Percentiles rank a stretch among this genome's conserved stretches.
These are phyloP conservation scores for Sylvilagus floridanus DNA, from an alignment of 2,797 vertebrate genomes.

Conservation along the genomic window DNA sequence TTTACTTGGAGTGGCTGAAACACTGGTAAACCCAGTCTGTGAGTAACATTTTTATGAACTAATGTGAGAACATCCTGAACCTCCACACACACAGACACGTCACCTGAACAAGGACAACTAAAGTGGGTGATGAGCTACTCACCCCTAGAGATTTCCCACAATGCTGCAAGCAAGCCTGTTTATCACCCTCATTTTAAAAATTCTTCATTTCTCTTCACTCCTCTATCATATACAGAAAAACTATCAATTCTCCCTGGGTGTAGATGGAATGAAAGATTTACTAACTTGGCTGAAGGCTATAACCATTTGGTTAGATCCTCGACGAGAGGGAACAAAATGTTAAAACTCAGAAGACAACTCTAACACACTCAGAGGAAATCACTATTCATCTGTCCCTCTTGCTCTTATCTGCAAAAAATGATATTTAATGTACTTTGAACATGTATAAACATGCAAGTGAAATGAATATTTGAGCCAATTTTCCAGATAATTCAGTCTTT, in stretches of 20 bases:
- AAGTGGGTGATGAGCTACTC: not conserved
- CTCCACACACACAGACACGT: not conserved
- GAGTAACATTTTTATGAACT: slow-evolving; percentile 82
- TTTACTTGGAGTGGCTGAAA: slow-evolving; percentile 95
- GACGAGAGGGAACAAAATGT: not conserved
- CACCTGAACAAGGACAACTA: slow-evolving; percentile 66
- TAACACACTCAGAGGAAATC: not conserved
- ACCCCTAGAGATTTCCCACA: not conserved
- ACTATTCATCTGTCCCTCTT: not conserved
- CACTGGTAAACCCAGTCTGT: slow-evolving; percentile 94
- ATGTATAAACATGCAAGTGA: slow-evolving; percentile 66
- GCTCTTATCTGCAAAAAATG: slow-evolving; percentile 3
- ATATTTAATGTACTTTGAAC: slow-evolving; percentile 14
- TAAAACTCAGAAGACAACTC: not conserved
- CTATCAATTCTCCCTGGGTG: not conserved
- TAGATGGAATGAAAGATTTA: slow-evolving; percentile 1
- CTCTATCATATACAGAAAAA: slow-evolving; percentile 51
- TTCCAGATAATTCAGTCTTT: slow-evolving; percentile 64
- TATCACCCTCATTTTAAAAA: slow-evolving; percentile 65
- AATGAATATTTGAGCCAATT: slow-evolving; percentile 64
- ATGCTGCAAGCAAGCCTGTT: slow-evolving; percentile 69
- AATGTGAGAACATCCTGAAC: not conserved
- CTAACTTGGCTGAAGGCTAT: not conserved
- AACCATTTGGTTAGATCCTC: slow-evolving; percentile 20
- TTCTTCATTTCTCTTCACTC: slow-evolving; percentile 66